Evolutionary conservation across 2,113 vertebrate species (phyloP), one percentile per base, ranked within the genome.

Genomic region (Psittacara wagleri): DNA sequence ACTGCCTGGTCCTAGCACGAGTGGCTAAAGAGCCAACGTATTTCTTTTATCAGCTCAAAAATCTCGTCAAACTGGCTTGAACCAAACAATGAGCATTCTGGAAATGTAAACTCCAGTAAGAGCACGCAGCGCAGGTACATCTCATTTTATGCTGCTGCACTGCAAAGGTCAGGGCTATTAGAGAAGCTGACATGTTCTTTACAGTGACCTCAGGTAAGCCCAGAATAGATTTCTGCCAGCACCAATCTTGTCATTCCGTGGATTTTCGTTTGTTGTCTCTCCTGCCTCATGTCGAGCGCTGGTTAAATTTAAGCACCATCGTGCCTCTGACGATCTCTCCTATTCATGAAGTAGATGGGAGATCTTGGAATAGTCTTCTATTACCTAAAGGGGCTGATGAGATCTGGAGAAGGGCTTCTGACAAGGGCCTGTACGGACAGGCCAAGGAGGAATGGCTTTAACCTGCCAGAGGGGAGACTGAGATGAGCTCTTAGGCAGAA

Each of bases 261-360:
- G 54, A 28, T 54, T 74, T 39, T 35, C 88, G 67, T 83, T 73
- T 17, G 31, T 78, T 83, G 59, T 24, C 9, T 79, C 39, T 37
- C 70, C 78, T 13, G 3, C 49, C 67, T 69, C 33, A 28, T 0
- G 8, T 12, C 9, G 46, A 57, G 63, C 1, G 0, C 15, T n/a
- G 17, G 54, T 41, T 63, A 61, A 43, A 59, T 72, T 78, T 48
- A 37, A 79, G 37, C 76, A 8, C 28, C 16, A 17, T 33, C 2
- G 1, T 64, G 63, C 12, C 88, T 41, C 77, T 61, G 49, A 39
- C 5, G 46, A 2, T 35, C 31, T 43, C 35, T 92, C 23, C 75
- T 23, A 3, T 23, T 46, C 29, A 18, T 33, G 52, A 62, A 68
- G 10, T 3, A 29, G 41, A 11, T 28, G 37, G 1, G 33, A 59